These are phyloP conservation scores for Hesperia comma DNA, from an alignment of 2,888 invertebrate genomes.

Conservation along the genomic window DNA sequence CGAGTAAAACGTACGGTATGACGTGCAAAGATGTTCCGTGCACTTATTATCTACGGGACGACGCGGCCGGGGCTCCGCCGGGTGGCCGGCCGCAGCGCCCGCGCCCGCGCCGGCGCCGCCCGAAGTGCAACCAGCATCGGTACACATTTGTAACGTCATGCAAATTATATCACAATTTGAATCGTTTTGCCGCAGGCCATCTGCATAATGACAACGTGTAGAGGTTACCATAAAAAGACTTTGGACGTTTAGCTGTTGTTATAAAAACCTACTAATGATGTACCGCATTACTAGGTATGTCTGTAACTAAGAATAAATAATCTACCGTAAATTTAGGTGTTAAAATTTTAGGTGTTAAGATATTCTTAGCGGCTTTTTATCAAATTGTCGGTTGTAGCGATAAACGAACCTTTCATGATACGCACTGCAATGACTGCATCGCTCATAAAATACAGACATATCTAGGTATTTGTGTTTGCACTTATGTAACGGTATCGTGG, in stretches of 20 bases:
- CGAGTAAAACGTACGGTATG: conserved; percentile 56
- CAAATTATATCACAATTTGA: conserved; percentile 36
- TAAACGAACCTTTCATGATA: conserved; percentile 9
- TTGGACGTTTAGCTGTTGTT: conserved; percentile 11
- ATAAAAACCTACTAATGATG: conserved; percentile 9
- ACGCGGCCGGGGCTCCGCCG: conserved; percentile 68
- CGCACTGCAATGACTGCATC: not conserved
- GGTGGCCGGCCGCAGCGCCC: conserved; percentile 76
- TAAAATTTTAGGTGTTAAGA: no score
- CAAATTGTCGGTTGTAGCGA: not conserved
- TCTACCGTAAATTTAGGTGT: no score
- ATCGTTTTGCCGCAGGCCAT: conserved; percentile 25
- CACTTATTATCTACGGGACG: conserved; percentile 75
- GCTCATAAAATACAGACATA: not conserved
- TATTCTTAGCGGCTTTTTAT: not conserved
- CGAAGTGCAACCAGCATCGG: conserved; percentile 57
- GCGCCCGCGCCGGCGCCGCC: conserved; percentile 54
- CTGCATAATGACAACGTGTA: conserved; percentile 3
- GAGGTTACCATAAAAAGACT: conserved; percentile 28
- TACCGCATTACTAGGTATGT: not conserved
- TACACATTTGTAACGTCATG: conserved; percentile 34
- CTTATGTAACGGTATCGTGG: not conserved
- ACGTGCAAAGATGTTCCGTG: conserved; percentile 67
- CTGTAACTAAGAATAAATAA: conserved; percentile 2
- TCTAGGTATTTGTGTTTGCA: conserved; percentile 1